phyloP scores from a whole-genome alignment of 2,797 vertebrate species.

The Poeciliopsis gracilis region DNA sequence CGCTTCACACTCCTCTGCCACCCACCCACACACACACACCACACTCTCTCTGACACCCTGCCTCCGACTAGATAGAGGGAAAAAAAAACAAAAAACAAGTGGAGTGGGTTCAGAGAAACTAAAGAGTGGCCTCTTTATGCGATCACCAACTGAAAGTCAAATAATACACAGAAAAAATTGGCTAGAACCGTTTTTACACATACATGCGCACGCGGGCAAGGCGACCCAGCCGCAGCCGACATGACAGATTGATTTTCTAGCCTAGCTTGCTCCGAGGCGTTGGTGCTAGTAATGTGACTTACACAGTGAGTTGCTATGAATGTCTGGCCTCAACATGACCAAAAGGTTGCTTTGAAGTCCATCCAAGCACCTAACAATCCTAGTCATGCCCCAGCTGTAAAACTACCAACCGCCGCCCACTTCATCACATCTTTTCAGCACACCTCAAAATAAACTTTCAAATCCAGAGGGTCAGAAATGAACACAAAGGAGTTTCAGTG shows the following conservation, averaged over 20 bases:
- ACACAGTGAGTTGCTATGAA: conserved; percentile 58
- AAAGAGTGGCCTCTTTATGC: conserved; percentile 7
- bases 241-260: conserved; percentile 57
- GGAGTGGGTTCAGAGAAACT: conserved; percentile 6
- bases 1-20: conserved; percentile 70
- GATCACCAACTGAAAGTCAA: conserved; percentile 15
- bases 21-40: conserved; percentile 57
- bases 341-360: conserved; percentile 81
- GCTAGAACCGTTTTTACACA: conserved; percentile 6
- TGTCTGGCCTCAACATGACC: conserved; percentile 73
- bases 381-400: conserved; percentile 64
- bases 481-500: conserved; percentile 62
- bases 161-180: conserved; percentile 22
- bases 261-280: conserved; percentile 58
- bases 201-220: conserved; percentile 20
- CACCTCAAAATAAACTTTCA: conserved; percentile 54
- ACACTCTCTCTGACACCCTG: conserved; percentile 33
- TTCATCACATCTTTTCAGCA: conserved; percentile 63
- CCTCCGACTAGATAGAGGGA: conserved; percentile 42
- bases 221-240: conserved; percentile 35
- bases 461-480: conserved; percentile 35
- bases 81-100: conserved; percentile 2
- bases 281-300: conserved; percentile 64
- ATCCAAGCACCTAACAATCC: conserved; percentile 61
- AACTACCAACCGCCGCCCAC: conserved; percentile 56